Base-by-base conservation (phyloP, 2,113 vertebrate genomes). In the Chloroceryle aenea region DNA sequence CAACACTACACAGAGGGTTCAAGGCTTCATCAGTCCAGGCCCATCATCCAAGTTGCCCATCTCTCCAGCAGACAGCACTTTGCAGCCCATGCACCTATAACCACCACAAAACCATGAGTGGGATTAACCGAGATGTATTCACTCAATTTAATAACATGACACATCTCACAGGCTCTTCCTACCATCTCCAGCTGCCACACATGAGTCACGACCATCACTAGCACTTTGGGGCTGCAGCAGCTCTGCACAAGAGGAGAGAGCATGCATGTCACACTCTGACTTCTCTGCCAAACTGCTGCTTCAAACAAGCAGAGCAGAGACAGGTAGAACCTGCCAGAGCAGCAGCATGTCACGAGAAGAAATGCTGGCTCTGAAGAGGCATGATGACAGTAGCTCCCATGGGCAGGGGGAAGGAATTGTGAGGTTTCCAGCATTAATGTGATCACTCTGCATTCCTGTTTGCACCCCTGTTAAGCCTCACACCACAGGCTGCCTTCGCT, bases 331-430 rank as follows among this genome's bases (percentile, higher is more conserved):
- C 27, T 1, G 8, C 53, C 55, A 43, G 38, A 32, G 75, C 48
- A 21, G 14, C 2, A 7, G 19, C 55, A 9, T 5, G 26, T 47
- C 72, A 72, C 1, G 1, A 56, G 84, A 13, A 75, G 79, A 42
- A 87, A 55, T 1, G 27, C 67, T 25, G 36, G 58, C 93, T 88
- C 67, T 3, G 27, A 45, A 11, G 66, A 55, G 83, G 72, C 0
- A 23, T 19, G 93, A 66, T 96, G 96, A 85, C 96, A 94, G 93
- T 9, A 32, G 69, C 52, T 91, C 89, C 92, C 76, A 10, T 11
- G 69, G 87, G 93, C 58, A 45, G 64, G 47, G 53, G 61, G 74
- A 74, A 74, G 81, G 87, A 89, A 95, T 91, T 79, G 73, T 78
- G 95, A 3, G 1, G 61, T 76, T 82, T 50, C 56, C 71, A 53